Evolutionary conservation across 2,797 vertebrate genomes (phyloP).

Genomic region (Hylomyscus alleni): DNA sequence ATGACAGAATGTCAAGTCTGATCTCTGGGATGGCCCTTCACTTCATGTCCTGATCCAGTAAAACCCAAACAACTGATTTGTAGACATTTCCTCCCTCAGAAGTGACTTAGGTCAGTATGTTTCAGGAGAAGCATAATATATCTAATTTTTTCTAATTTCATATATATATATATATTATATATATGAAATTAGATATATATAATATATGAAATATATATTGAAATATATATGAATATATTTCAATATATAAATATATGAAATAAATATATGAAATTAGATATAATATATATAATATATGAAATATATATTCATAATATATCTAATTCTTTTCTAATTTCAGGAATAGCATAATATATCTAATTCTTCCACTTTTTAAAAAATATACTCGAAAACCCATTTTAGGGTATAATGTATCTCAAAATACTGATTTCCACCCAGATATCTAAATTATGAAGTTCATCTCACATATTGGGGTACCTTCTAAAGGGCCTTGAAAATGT

Average conservation of each 20-base stretch:
- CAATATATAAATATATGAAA: no score
- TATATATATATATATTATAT: no score
- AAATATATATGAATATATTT: no score
- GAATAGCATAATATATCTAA: neutral
- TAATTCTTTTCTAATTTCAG: no score
- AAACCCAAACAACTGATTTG: constrained; percentile 27
- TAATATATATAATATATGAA: no score
- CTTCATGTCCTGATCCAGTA: constrained; percentile 11
- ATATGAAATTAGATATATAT: no score
- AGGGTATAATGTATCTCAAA: constrained; percentile 48
- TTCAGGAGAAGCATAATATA: neutral
- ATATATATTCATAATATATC: no score
- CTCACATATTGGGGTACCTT: constrained; percentile 13
- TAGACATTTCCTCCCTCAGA: neutral
- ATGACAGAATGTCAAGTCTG: neutral
- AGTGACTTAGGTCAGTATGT: neutral
- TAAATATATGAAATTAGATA: no score
- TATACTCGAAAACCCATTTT: constrained; percentile 57
- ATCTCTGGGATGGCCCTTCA: constrained; percentile 8
- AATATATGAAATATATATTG: no score
- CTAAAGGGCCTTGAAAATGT: constrained; percentile 35
- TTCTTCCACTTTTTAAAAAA: neutral
- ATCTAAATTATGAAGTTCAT: constrained; percentile 65
- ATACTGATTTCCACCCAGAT: constrained; percentile 39
- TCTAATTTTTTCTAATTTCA: no score